Base-by-base conservation (phyloP, 2,888 invertebrate genomes). In the Nomada ruficornis region DNA sequence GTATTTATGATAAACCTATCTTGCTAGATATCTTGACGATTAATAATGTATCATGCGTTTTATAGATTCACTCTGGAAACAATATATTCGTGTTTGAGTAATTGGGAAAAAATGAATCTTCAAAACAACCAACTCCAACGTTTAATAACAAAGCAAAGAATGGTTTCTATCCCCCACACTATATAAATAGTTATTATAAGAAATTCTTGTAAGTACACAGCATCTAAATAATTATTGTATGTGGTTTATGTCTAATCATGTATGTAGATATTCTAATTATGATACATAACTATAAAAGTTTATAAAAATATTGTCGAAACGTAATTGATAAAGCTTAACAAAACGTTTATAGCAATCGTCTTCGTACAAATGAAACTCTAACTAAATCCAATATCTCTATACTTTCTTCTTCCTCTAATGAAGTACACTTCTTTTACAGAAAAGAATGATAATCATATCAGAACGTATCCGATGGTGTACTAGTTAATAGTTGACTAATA, bases 281-380 rank as follows among this genome's bases (percentile, higher is more conserved):
- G 4, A 5, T 44, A 15, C 7, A 23, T 47, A 59, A 23, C 15
- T 59, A 29, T 29, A 23, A 78, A 62, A 64, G 23, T 10, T 62
- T 42, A 52, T 57, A 55, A 11, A 20, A 62, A 55, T 47, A 52
- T 64, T 29, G 5, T 13, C 42, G 52, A 54, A 52, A 59, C 52
- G 23, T 26, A 15, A 80, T 79, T 79, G 69, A 42, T 11, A 59
- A 42, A n/a, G 29, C 44, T 80, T 72, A 71, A 68, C 63, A 2
- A 54, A 11, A 50, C 23, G 10, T 64, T 77, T 79, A 69, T 69
- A 26, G 7, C n/a, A 2, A 5, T 23, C 4, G 13, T 3, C 13
- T 5, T 20, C 13, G 63, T 52, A 13, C 29, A 67, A 63, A 52
- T 13, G 20, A n/a, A 42, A 57, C 23, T 23, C 23, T 23, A 23